Percentiles rank a stretch among this genome's conserved stretches.
These are phyloP conservation scores for Drosophila pruinosa DNA, from an alignment of 1,140 invertebrate genomes.

Conservation along the genomic window DNA sequence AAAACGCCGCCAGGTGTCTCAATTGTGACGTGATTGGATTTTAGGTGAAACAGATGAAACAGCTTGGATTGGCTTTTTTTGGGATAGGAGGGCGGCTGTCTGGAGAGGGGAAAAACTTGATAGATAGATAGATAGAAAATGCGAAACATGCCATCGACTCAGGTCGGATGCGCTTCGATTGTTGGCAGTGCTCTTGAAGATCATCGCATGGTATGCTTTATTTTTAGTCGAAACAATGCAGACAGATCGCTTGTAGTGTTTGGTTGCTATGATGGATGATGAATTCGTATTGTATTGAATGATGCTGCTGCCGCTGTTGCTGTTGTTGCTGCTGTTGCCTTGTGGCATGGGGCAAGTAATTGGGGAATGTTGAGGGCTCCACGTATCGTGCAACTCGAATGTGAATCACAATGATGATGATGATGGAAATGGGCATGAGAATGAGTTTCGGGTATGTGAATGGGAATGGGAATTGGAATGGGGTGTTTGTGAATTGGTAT, in stretches of 20 bases:
- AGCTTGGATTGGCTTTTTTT: neutral
- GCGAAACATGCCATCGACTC: slow-evolving; percentile 19
- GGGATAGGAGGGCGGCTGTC: no score
- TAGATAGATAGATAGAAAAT: slow-evolving; percentile 27
- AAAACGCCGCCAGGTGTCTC: slow-evolving; percentile 60
- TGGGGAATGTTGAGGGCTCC: no score
- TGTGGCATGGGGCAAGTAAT: slow-evolving; percentile 40
- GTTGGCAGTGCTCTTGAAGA: slow-evolving; percentile 24
- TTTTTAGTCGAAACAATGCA: slow-evolving; percentile 73
- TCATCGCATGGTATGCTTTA: slow-evolving; percentile 41
- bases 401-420: slow-evolving; percentile 12
- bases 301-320: no score
- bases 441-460: neutral
- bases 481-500: slow-evolving; percentile 11
- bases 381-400: slow-evolving; percentile 5
- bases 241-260: slow-evolving; percentile 69
- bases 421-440: slow-evolving; percentile 3
- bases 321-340: neutral
- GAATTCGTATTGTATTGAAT: slow-evolving; percentile 26
- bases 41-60: slow-evolving; percentile 8
- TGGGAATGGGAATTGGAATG: slow-evolving; percentile 9
- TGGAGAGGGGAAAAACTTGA: no score
- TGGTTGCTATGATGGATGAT: slow-evolving; percentile 60
- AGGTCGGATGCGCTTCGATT: slow-evolving; percentile 26
- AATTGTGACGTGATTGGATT: slow-evolving; percentile 52